phyloP scores from a whole-genome alignment of 2,888 invertebrate species.

The Phlogophora meticulosa region DNA sequence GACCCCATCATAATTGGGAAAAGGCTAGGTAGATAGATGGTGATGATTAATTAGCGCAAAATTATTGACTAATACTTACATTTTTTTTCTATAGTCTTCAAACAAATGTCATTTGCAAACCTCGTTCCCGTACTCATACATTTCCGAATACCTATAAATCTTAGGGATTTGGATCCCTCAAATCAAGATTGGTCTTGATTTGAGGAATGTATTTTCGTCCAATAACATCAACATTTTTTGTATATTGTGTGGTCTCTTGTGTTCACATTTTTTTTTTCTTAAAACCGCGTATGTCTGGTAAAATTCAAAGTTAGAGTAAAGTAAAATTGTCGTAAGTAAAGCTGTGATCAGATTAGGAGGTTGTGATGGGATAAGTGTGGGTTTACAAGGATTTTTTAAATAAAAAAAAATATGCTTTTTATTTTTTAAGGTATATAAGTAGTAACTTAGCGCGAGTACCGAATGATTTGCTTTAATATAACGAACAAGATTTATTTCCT shows the following conservation, averaged over 20 bases:
- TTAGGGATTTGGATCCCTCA: no score
- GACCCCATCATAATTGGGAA: no score
- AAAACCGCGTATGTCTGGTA: conserved; percentile 60
- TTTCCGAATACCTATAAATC: no score
- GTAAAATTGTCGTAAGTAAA: conserved; percentile 80
- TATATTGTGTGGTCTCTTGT: not conserved
- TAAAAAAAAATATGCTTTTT: conserved; percentile 76
- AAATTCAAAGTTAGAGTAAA: conserved; percentile 70
- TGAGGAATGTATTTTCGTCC: not conserved
- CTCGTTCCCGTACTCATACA: no score
- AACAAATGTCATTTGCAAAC: no score
- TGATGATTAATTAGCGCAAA: no score
- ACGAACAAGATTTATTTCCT: conserved; percentile 75
- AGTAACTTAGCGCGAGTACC: conserved; percentile 75
- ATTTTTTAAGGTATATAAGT: conserved; percentile 76
- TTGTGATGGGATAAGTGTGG: conserved; percentile 84
- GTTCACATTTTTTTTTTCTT: not conserved
- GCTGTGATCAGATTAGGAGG: conserved; percentile 89
- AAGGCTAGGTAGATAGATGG: no score
- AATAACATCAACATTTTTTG: no score
- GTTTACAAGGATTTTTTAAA: conserved; percentile 80
- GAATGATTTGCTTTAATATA: conserved; percentile 80
- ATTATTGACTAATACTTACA: no score
- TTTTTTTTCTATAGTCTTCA: no score
- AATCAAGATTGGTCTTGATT: no score